phyloP scores from a whole-genome alignment of 2,888 invertebrate species.

The Pseudanteris insignis region DNA sequence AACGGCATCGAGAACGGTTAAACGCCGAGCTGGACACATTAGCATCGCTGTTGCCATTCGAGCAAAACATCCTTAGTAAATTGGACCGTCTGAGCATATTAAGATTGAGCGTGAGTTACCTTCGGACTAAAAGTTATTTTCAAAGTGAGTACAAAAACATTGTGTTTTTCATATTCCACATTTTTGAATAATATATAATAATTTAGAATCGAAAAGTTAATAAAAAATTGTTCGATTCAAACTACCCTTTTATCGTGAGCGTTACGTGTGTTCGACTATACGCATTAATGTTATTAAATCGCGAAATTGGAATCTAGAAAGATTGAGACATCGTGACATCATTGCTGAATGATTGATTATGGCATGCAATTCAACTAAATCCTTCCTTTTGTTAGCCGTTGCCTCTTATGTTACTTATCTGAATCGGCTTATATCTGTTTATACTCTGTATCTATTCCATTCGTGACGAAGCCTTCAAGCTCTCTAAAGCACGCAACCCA shows the following conservation, averaged over 20 bases:
- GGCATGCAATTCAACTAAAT: conserved; percentile 36
- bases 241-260: no score
- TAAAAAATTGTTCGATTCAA: conserved; percentile 7
- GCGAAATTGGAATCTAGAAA: no score
- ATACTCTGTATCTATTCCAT: conserved; percentile 41
- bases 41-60: conserved; percentile 93
- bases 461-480: conserved; percentile 44
- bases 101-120: conserved; percentile 96
- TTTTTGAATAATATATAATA: no score
- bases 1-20: conserved; percentile 95
- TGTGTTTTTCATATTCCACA: no score
- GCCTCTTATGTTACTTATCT: conserved; percentile 39
- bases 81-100: conserved; percentile 97
- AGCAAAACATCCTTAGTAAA: conserved; percentile 97
- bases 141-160: conserved; percentile 96
- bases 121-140: conserved; percentile 99
- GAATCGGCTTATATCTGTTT: conserved; percentile 44
- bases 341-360: conserved; percentile 32
- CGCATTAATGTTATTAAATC: no score
- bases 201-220: background rate
- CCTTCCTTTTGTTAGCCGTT: conserved; percentile 22
- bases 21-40: conserved; percentile 98
- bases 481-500: conserved; percentile 52
- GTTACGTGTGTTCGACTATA: no score
- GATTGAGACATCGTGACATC: conserved; percentile 36